Evolutionary conservation across 2,113 vertebrate genomes (phyloP), one percentile per base, ranked within the genome.

Genomic region (Pachyramphus minor): DNA sequence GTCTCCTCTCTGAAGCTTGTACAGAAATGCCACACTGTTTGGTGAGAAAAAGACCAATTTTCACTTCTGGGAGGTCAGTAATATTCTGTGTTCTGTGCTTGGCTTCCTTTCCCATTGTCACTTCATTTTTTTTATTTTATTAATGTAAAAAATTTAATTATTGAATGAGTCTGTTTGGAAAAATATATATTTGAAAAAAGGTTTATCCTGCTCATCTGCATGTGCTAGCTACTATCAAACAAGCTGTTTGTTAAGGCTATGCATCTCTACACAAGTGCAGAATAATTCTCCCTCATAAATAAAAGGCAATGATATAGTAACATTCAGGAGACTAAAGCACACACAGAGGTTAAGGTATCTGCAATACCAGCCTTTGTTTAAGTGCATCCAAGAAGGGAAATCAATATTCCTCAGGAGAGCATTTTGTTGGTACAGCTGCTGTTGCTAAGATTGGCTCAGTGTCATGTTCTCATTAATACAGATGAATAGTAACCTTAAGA

Each of bases 401-500:
- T 94, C 88, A 94, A 50, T 95, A 91, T 90, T 87, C 81, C 45
- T 93, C 75, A 66, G 67, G 69, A 94, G 87, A 69, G n/a, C 58
- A 80, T 89, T 95, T 93, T 96, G 58, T 84, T 83, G 31, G 55
- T 92, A 75, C 44, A 95, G 75, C 73, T 80, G 91, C 73, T 87
- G 83, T 64, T 72, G 80, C 83, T 95, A 80, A 84, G 87, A 94
- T 45, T 85, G 91, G 73, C 74, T 94, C 77, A 47, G 81, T 73
- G 86, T 92, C 31, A 10, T 67, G 66, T 87, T 95, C 87, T 95
- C 81, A 89, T 86, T 96, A 96, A 94, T 68, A 81, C 58, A 73
- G 23, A 11, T 53, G 80, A 95, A 91, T 92, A 75, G 76, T 50
- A 67, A 89, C 22, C 63, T 56, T 87, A 91, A 87, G 37, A 86